Evolutionary conservation across 2,797 vertebrate species (phyloP), one percentile per base, ranked within the genome.

Genomic region (Danio jaintianensis): DNA sequence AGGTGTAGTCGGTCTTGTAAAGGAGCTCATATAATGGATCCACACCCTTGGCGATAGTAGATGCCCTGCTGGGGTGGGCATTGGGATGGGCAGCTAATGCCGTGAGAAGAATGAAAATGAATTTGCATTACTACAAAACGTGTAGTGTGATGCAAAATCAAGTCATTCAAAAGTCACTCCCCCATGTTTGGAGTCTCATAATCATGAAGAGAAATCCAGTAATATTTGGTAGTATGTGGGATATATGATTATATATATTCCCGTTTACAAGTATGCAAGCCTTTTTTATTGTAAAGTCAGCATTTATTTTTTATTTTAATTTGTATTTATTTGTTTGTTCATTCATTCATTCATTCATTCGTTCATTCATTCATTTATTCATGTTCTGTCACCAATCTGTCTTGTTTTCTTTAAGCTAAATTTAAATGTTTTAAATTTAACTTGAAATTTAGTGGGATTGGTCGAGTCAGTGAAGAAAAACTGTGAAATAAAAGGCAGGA

Each of bases 1-100:
- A 52, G 72, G 45, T 61, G 58, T 52, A 70, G 70, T 69, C 38
- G 0, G 45, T 45, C 48, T 80, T 64, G 59, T 72, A 73, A 73
- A 64, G 53, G 38, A 64, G 68, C 47, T 63, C 36, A 53, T 50
- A 76, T 52, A 71, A 79, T 52, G 43, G 16, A 78, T 77, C 5
- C 45, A 45, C 16, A 52, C 9, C 16, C 3, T 56, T 45, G 18
- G 48, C 16, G 13, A 69, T 47, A 20, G 22, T 20, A 45, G 36
- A 56, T 79, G 77, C 67, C 67, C 43, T 63, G 5, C 50, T 53
- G 4, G 42, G 53, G 16, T 68, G 53, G 64, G 53, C 11, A 78
- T 20, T 29, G 20, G 40, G 43, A 40, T 71, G 7, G 64, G 43
- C 20, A 29, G 29, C 16, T 16, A 58, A 45, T 45, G n/a, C 16